These are phyloP conservation scores for Orthosia incerta DNA, from an alignment of 2,888 invertebrate genomes.

Conservation along the genomic window DNA sequence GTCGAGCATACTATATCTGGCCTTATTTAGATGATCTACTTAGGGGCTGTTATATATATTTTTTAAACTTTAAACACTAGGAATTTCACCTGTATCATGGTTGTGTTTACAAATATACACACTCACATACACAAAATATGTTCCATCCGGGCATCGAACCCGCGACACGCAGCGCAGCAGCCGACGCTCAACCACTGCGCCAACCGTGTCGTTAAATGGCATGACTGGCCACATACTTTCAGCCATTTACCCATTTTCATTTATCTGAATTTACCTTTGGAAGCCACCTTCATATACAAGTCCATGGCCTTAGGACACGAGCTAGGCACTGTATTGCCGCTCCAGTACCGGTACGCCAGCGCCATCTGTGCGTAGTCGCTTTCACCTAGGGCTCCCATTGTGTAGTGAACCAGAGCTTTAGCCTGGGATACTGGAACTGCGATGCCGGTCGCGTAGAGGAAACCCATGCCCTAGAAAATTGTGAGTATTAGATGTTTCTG, in stretches of 20 bases:
- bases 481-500: background rate
- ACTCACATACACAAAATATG: no score
- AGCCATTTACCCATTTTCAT: no score
- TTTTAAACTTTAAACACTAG: no score
- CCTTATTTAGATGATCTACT: no score
- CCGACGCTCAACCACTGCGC: no score
- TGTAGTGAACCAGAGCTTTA: slow-evolving; percentile 97
- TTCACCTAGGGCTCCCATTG: slow-evolving; percentile 97
- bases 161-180: no score
- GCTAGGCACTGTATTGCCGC: slow-evolving; percentile 96
- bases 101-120: no score
- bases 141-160: no score
- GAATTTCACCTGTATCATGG: no score
- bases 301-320: slow-evolving; percentile 98
- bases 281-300: slow-evolving; percentile 97
- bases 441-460: slow-evolving; percentile 96
- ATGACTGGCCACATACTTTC: no score
- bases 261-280: slow-evolving; percentile 92
- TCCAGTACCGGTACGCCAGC: slow-evolving; percentile 98
- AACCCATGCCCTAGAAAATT: slow-evolving; percentile 94
- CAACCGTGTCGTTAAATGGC: no score
- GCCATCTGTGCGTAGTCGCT: slow-evolving; percentile 99
- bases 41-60: no score
- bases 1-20: background rate
- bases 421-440: slow-evolving; percentile 97